These are phyloP conservation scores for Orius insidiosus DNA, from an alignment of 1,140 invertebrate species.

Conservation along the genomic window DNA sequence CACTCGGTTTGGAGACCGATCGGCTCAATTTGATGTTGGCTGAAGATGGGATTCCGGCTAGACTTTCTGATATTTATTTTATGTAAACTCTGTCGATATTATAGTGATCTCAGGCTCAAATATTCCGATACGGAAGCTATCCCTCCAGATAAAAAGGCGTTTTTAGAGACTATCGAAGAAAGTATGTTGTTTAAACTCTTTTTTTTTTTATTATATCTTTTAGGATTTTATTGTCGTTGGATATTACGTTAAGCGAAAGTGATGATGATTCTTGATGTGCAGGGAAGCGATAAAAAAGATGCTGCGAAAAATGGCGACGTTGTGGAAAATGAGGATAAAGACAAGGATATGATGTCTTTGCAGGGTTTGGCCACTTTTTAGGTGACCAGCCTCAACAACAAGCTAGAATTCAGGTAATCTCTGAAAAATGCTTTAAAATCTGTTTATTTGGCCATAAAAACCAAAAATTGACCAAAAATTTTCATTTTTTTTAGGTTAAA, in stretches of 20 bases:
- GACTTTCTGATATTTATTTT: constrained; percentile 40
- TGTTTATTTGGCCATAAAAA: background rate
- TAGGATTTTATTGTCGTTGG: constrained; percentile 50
- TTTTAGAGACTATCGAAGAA: constrained; percentile 47
- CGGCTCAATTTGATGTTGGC: constrained; percentile 45
- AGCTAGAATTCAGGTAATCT: constrained; percentile 12
- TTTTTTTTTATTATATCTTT: constrained; percentile 17
- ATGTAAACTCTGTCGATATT: constrained; percentile 63
- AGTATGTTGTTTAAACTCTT: constrained; percentile 26
- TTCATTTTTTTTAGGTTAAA: constrained; percentile 20
- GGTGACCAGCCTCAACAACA: constrained; percentile 13
- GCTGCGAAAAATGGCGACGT: constrained; percentile 26
- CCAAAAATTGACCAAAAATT: constrained; percentile 3
- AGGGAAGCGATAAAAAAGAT: constrained; percentile 17
- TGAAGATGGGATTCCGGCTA: constrained; percentile 47
- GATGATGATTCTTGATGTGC: constrained; percentile 27
- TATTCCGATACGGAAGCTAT: constrained; percentile 31
- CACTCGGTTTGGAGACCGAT: constrained; percentile 34
- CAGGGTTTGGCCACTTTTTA: constrained; percentile 10
- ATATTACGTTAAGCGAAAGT: constrained; percentile 45
- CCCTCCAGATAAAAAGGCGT: constrained; percentile 33
- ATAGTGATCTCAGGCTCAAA: constrained; percentile 48
- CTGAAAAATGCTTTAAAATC: background rate
- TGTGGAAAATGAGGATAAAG: background rate
- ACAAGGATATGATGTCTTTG: constrained; percentile 12